phyloP scores from a whole-genome alignment of 2,797 vertebrate species.

The Bradypodion ventrale region DNA sequence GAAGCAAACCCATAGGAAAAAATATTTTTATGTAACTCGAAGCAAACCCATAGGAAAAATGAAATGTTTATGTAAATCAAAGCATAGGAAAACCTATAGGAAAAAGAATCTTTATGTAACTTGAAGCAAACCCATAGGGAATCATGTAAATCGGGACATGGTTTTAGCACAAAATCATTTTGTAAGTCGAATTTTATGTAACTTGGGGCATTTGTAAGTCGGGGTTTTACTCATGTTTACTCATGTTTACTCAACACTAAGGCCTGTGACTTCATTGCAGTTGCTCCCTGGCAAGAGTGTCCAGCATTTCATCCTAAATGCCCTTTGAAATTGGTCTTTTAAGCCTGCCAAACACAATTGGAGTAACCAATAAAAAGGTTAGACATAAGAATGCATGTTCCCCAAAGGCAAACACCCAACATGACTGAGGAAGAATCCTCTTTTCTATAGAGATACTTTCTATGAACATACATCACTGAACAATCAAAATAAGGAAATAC shows the following conservation, averaged over 20 bases:
- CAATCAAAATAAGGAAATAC: slow-evolving; percentile 33
- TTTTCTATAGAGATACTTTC: slow-evolving; percentile 41
- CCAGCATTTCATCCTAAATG: neutral
- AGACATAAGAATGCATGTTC: slow-evolving; percentile 22
- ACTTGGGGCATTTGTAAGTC: no score
- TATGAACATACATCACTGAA: slow-evolving; percentile 45
- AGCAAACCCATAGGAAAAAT: no score
- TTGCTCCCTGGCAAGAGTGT: neutral
- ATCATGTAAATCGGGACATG: no score
- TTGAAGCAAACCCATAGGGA: no score
- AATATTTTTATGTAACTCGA: no score
- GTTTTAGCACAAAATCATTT: no score
- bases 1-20: no score
- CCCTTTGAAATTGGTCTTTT: neutral
- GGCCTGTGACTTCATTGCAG: neutral
- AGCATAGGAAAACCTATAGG: no score
- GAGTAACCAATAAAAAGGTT: slow-evolving; percentile 4
- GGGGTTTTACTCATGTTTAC: no score
- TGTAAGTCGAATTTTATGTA: no score
- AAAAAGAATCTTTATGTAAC: no score
- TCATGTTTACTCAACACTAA: neutral
- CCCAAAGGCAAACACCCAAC: slow-evolving; percentile 2
- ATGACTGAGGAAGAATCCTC: fast-evolving
- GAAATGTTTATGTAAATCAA: no score
- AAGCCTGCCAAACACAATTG: neutral